A percentile compares a stretch with the other conserved stretches of the same genome.
phyloP scores from a whole-genome alignment of 2,888 invertebrate genomes.

The Apodemia zela region DNA sequence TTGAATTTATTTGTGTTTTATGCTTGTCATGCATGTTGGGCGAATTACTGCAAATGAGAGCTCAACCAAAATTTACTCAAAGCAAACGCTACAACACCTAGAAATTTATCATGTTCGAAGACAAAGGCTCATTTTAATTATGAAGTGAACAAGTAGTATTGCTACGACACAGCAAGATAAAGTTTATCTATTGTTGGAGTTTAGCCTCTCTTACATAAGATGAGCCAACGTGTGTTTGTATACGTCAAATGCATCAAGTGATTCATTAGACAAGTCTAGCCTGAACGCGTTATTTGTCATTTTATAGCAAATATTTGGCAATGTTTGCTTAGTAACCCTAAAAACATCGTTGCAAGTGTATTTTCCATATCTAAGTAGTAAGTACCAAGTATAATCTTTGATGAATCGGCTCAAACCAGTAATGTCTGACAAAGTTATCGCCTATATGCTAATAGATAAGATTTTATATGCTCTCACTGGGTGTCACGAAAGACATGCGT shows the following conservation, averaged over 20 bases:
- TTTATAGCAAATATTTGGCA: constrained; percentile 1
- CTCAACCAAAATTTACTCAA: too few species aligned
- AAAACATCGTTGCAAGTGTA: background rate
- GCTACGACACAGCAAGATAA: too few species aligned
- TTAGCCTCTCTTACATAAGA: too few species aligned
- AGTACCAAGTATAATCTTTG: constrained; percentile 16
- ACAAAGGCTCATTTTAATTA: too few species aligned
- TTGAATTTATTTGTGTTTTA: too few species aligned
- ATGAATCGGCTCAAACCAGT: constrained; percentile 48
- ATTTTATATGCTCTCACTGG: constrained; percentile 38
- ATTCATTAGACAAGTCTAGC: constrained; percentile 3
- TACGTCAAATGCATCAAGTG: background rate
- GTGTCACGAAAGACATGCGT: constrained; percentile 57
- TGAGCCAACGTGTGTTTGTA: background rate
- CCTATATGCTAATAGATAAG: constrained; percentile 63
- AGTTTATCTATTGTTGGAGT: too few species aligned
- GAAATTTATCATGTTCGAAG: too few species aligned
- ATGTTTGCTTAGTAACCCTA: constrained; percentile 1
- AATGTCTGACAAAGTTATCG: constrained; percentile 56
- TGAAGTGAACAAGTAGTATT: too few species aligned
- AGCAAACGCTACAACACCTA: too few species aligned
- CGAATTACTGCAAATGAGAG: too few species aligned
- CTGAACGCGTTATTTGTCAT: background rate
- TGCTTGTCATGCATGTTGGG: too few species aligned
- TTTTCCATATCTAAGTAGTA: background rate